A percentile compares a stretch with the other conserved stretches of the same genome.
Evolutionary conservation across 2,797 vertebrate species (phyloP).

Genomic region (Syngnathus acus): DNA sequence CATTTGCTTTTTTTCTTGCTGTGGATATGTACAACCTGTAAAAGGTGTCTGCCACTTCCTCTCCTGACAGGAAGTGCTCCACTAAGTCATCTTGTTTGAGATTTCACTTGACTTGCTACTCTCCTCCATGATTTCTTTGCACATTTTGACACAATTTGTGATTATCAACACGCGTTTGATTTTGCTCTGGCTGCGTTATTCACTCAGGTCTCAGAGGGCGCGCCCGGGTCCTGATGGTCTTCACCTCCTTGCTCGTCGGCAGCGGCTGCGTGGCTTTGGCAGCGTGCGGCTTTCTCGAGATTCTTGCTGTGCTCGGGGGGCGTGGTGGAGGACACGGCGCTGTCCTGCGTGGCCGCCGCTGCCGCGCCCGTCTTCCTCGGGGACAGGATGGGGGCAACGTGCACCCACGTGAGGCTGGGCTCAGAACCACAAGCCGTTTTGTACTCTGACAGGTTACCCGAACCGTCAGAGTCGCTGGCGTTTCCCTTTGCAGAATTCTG

Average conservation of each 20-base stretch:
- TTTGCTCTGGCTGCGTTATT: not conserved
- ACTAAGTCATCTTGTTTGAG: not conserved
- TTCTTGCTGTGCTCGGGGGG: conserved; percentile 43
- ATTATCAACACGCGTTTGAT: conserved; percentile 2
- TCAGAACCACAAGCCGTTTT: conserved; percentile 59
- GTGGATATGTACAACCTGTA: conserved; percentile 2
- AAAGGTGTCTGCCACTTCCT: conserved; percentile 19
- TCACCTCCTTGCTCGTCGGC: conserved; percentile 21
- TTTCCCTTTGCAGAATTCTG: conserved; percentile 23
- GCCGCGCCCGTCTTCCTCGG: conserved; percentile 51
- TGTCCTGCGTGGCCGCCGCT: conserved; percentile 71
- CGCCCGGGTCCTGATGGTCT: conserved; percentile 28
- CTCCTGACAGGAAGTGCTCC: conserved; percentile 7
- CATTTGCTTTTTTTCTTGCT: conserved; percentile 7
- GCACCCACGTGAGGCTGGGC: conserved; percentile 78
- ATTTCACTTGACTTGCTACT: conserved; percentile 8
- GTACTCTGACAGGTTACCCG: conserved; percentile 28
- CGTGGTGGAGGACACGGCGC: conserved; percentile 60
- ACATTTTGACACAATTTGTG: not conserved
- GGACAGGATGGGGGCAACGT: conserved; percentile 74
- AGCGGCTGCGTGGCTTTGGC: conserved; percentile 61
- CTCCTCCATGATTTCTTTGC: conserved; percentile 13
- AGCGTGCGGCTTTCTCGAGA: conserved; percentile 39
- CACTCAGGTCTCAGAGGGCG: conserved; percentile 58
- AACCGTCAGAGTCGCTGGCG: conserved; percentile 26